Evolutionary conservation across 64 coral and sea anemone genomes (phyloP).

Genomic region (Montipora foliosa): DNA sequence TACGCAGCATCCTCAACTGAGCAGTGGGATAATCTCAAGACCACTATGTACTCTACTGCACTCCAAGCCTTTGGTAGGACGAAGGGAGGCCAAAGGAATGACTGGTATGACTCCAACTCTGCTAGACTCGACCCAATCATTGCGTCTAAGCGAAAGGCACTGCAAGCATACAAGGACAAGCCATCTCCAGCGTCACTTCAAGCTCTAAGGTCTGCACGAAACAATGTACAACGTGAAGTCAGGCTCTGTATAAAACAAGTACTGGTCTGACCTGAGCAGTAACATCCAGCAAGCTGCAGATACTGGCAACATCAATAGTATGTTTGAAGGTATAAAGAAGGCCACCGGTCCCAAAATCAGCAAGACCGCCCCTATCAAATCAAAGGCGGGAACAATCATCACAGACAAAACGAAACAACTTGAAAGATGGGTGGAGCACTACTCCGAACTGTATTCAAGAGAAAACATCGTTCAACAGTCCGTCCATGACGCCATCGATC

Average conservation of each 20-base stretch:
- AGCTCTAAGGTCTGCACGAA: slow-evolving; percentile 7
- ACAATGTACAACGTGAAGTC: neutral
- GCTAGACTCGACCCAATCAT: slow-evolving; percentile 26
- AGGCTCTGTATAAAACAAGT: slow-evolving; percentile 50
- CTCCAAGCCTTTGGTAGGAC: slow-evolving; percentile 20
- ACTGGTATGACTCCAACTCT: slow-evolving; percentile 28
- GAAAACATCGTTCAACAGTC: neutral
- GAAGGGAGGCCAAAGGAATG: neutral
- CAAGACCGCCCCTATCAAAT: no score
- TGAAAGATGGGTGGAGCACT: neutral
- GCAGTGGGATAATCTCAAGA: slow-evolving; percentile 27
- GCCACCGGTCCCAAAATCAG: neutral
- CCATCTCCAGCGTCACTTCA: slow-evolving; percentile 26
- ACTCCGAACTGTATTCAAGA: neutral
- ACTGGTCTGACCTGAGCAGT: slow-evolving; percentile 43
- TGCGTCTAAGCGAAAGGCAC: slow-evolving; percentile 33
- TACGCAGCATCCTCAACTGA: neutral
- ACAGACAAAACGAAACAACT: slow-evolving; percentile 22
- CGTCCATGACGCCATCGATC: neutral
- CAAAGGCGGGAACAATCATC: neutral
- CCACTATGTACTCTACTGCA: slow-evolving; percentile 41
- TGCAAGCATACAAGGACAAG: neutral
- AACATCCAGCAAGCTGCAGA: slow-evolving; percentile 33
- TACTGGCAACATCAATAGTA: slow-evolving; percentile 43
- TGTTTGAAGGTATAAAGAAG: slow-evolving; percentile 50